Conservation (phyloP, 2,113 vertebrate species). For the Nannobrachium achirus region DNA sequence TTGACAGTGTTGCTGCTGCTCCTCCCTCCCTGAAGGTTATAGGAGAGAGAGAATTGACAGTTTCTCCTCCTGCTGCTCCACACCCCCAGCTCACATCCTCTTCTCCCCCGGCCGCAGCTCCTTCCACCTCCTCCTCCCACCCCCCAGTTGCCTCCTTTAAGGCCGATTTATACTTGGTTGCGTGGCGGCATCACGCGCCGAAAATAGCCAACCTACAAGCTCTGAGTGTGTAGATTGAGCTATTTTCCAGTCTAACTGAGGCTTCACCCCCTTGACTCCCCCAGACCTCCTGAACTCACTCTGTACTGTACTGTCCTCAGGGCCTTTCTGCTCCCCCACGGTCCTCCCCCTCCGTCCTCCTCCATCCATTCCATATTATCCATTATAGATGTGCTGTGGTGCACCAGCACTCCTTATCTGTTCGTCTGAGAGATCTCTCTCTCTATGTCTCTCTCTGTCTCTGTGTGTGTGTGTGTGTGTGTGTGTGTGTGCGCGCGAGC, state of each 20-base stretch:
- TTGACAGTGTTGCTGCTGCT: conserved; percentile 1
- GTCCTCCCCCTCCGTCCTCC: not conserved
- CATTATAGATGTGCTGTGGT: conserved; percentile 63
- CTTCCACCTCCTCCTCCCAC: not conserved
- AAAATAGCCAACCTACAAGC: not conserved
- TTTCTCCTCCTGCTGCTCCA: conserved; percentile 17
- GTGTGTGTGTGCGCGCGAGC: not conserved
- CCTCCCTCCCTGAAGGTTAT: not conserved
- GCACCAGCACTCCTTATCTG: conserved; percentile 58
- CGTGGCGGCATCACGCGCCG: no score
- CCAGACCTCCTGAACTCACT: no score
- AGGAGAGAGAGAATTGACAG: not conserved
- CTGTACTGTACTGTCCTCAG: no score
- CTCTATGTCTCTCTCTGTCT: no score
- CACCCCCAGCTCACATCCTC: conserved; percentile 4
- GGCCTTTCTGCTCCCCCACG: no score
- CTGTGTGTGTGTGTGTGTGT: not conserved
- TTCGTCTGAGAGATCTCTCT: conserved; percentile 40
- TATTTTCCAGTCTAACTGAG: no score
- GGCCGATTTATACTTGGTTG: no score
- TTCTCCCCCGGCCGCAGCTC: not conserved
- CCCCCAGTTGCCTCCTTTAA: not conserved
- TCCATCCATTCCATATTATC: conserved; percentile 46
- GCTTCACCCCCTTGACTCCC: no score
- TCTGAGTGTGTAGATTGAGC: no score